phyloP scores from a whole-genome alignment of 2,888 invertebrate genomes.

The Nasonia oneida region DNA sequence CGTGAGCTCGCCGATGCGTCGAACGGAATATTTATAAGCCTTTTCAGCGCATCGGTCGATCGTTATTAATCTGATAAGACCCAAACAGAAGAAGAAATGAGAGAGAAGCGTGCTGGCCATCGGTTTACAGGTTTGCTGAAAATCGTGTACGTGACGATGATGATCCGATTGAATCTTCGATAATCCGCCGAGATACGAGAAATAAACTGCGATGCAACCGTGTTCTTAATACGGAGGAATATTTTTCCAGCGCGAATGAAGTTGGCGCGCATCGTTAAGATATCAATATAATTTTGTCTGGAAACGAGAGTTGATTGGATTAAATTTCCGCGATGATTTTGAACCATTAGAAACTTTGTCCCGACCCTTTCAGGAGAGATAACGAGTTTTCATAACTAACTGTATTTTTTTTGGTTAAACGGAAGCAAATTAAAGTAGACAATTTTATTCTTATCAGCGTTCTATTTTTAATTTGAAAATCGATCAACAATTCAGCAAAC shows the following conservation, averaged over 20 bases:
- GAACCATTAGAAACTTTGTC: neutral
- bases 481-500: too few species aligned
- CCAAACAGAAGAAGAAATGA: neutral
- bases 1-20: neutral
- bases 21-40: conserved; percentile 4
- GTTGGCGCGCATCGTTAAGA: neutral
- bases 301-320: neutral
- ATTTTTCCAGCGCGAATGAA: neutral
- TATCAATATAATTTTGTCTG: neutral
- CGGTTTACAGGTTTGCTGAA: neutral
- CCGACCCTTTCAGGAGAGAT: neutral
- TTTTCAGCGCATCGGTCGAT: neutral
- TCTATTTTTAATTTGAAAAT: too few species aligned
- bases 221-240: neutral
- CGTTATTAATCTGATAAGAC: conserved; percentile 24
- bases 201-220: neutral
- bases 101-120: neutral
- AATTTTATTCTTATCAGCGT: too few species aligned
- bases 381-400: neutral
- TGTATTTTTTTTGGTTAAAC: neutral
- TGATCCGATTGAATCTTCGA: neutral
- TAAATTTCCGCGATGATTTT: too few species aligned
- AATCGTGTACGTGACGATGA: neutral
- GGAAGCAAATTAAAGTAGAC: too few species aligned
- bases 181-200: neutral